phyloP scores from a whole-genome alignment of 2,113 vertebrate species.

The Elachura formosa region DNA sequence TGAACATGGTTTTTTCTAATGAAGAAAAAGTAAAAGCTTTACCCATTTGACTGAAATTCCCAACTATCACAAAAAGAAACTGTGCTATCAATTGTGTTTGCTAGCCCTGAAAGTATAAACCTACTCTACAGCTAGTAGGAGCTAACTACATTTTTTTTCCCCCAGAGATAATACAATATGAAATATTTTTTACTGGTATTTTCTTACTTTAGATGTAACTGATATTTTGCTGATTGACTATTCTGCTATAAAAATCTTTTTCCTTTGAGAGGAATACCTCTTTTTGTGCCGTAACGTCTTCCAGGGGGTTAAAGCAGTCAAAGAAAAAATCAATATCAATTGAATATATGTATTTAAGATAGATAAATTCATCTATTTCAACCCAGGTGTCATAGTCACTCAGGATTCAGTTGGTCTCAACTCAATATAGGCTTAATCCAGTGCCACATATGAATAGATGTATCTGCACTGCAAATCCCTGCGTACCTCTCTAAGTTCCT shows the following conservation, averaged over 20 bases:
- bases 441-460: background rate
- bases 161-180: background rate
- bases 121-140: background rate
- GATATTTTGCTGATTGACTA: background rate
- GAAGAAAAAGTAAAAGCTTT: background rate
- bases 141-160: background rate
- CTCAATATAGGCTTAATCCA: background rate
- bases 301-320: background rate
- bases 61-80: background rate
- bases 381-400: background rate
- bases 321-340: background rate
- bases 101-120: background rate
- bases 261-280: background rate
- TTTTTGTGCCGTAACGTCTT: background rate
- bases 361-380: background rate
- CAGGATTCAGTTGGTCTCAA: background rate
- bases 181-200: background rate
- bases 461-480: background rate
- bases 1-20: background rate
- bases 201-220: background rate
- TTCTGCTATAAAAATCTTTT: background rate
- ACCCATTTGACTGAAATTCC: background rate
- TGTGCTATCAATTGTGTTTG: background rate
- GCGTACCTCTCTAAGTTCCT: background rate
- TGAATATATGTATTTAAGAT: background rate